Percentiles rank a stretch among this genome's conserved stretches.
These are phyloP conservation scores for Sphaerodactylus townsendi DNA, from an alignment of 2,113 vertebrate species.

Conservation along the genomic window DNA sequence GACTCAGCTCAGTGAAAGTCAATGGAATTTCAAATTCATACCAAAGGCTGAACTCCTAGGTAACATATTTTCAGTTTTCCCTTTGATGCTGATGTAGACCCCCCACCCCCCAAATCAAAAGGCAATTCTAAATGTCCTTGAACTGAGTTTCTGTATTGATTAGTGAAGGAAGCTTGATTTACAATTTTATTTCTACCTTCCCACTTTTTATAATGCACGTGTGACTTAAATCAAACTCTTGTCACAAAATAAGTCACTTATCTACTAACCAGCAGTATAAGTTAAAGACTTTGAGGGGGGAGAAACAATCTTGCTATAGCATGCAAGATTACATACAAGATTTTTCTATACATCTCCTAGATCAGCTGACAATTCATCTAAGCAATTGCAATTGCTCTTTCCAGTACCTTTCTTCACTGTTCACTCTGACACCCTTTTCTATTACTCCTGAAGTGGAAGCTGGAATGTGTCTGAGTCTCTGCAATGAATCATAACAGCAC, in stretches of 20 bases:
- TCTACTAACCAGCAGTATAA: not conserved
- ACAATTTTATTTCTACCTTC: too few species aligned
- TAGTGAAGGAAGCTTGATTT: too few species aligned
- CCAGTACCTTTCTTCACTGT: not conserved
- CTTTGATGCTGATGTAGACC: too few species aligned
- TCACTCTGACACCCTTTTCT: not conserved
- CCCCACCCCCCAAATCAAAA: too few species aligned
- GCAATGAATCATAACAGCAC: conserved; percentile 11
- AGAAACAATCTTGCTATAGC: not conserved
- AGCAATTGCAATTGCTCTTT: not conserved
- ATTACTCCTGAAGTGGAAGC: not conserved
- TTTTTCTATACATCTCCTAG: not conserved
- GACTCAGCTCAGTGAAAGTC: not conserved
- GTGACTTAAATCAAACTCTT: too few species aligned
- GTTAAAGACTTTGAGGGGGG: too few species aligned
- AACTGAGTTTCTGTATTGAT: too few species aligned
- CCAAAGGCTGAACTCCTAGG: not conserved
- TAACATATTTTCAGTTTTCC: too few species aligned
- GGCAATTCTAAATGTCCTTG: too few species aligned
- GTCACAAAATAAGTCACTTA: not conserved
- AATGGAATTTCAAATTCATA: not conserved
- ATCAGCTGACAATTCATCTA: not conserved
- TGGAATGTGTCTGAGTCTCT: conserved; percentile 16
- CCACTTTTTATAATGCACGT: too few species aligned
- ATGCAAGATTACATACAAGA: too few species aligned